Evolutionary conservation across 2,113 vertebrate species (phyloP), one percentile per base, ranked within the genome.

Genomic region (Colossoma macropomum): DNA sequence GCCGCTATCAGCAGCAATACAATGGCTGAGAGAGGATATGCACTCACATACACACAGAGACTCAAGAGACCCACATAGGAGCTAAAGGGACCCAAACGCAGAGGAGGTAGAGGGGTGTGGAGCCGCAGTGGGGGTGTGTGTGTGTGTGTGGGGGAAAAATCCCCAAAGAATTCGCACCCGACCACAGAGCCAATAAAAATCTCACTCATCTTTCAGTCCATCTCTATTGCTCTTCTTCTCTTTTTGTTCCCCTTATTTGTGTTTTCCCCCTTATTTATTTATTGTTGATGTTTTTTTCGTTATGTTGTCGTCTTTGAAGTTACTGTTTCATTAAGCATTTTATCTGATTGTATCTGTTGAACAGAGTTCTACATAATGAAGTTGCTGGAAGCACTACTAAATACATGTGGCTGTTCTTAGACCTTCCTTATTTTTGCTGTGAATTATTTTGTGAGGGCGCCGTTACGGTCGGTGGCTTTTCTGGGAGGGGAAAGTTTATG

Each of bases 1-100:
- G 98, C 41, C 97, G 98, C 68, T 99, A 98, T 86, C 97, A 99
- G 93, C 97, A 98, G 89, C 97, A 99, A 85, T 98, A 97, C 88
- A 96, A 96, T 0, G 96, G 96, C 89, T 99, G 95, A 98, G 82
- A 25, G 16, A n/a, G 19, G 60, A 28, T 11, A 11, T 23, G 27
- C 74, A 19, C 73, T 45, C 28, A 52, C 16, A 8, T 3, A 28
- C 21, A 72, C 9, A 72, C 9, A 69, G 17, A 56, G 54, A 56
- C 65, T 50, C 32, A 78, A 38, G 10, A 62, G 25, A 25, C 59
- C 59, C 23, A 34, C 77, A 68, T 2, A 70, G n/a, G 59, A 62
- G 23, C 66, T 50, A 28, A 77, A 38, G 32, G 45, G 82, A 52
- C 56, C 21, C 25, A 48, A 32, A 52, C 45, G 54, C 56, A 19